Base-by-base conservation (phyloP, 1,140 invertebrate genomes). In the Holotrichia oblita region DNA sequence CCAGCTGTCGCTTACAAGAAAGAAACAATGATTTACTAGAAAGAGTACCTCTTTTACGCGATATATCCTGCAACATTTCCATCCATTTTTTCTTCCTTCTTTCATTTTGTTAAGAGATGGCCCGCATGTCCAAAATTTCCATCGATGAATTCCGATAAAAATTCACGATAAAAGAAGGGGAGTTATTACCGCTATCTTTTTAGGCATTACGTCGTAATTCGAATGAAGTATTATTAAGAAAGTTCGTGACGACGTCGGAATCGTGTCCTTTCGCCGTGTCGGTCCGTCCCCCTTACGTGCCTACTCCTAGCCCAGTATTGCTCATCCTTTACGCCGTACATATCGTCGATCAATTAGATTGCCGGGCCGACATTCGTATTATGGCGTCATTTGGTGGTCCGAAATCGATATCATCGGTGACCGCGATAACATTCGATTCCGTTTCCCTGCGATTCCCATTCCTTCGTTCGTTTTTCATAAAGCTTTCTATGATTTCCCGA, bases 281-380 rank as follows among this genome's bases (percentile, higher is more conserved):
- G 27, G 9, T 9, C 6, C 48, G n/a, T 55, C 48, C 14, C n/a
- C 48, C 48, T 55, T 55, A n/a, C 14, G 12, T 17, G 48, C 12
- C 48, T 55, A 17, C 17, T 55, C 48, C n/a, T 69, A 20, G 20
- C 12, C 61, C 22, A 17, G 24, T 22, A 17, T 12, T 69, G 61
- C 7, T 34, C 27, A 10, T 69, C 61, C 12, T 69, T 34, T 69
- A 24, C 22, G 61, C 22, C 61, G 61, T 69, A 69, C 61, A 69
- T 69, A 69, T 69, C 61, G 74, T 76, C 40, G 74, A 76, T 76
- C 74, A 76, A 76, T 76, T 76, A 76, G 44, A 76, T 55, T 48
- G 74, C 44, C 24, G 40, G 74, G 74, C 24, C 42, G 74, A 48
- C 74, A 76, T 76, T 76, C 44, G 40, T 27, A 76, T 27, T 69